These are phyloP conservation scores for Trachelipus rathkii DNA, from an alignment of 1,140 invertebrate species.

Conservation along the genomic window DNA sequence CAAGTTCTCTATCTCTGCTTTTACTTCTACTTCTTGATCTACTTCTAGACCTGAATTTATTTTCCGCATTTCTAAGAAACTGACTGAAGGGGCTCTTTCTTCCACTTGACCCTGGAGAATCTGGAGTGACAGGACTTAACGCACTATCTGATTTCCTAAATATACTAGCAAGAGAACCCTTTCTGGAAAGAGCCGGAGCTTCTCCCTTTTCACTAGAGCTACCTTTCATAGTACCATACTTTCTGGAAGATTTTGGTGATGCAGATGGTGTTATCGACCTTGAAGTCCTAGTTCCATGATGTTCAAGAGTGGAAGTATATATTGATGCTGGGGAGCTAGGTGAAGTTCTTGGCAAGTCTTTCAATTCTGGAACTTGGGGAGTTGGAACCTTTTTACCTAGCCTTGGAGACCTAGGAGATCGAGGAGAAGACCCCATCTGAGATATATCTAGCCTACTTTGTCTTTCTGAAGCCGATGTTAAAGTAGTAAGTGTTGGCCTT, in stretches of 20 bases:
- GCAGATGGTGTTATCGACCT: conserved; percentile 38
- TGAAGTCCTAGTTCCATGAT: conserved; percentile 24
- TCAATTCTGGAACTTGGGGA: conserved; percentile 41
- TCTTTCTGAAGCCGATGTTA: not conserved
- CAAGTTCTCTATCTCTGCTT: conserved; percentile 55
- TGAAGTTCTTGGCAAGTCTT: conserved; percentile 37
- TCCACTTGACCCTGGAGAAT: conserved; percentile 47
- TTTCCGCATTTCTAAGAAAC: conserved; percentile 49
- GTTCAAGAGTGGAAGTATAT: conserved; percentile 27
- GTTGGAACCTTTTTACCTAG: conserved; percentile 43
- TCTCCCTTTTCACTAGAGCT: conserved; percentile 44
- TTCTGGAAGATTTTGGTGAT: conserved; percentile 38
- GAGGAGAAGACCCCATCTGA: not conserved
- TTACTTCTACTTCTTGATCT: conserved; percentile 62
- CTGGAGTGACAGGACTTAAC: conserved; percentile 64
- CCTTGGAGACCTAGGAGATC: conserved; percentile 41
- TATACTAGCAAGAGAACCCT: conserved; percentile 71
- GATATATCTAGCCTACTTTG: not conserved
- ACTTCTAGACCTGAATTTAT: conserved; percentile 49
- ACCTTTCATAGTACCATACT: conserved; percentile 31
- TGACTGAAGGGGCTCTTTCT: conserved; percentile 46
- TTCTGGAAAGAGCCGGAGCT: conserved; percentile 62
- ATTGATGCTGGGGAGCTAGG: conserved; percentile 23
- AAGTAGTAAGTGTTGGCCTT: not conserved
- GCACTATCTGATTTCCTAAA: conserved; percentile 63